Conservation (phyloP, 2,797 vertebrate genomes). For the Allobates femoralis region DNA sequence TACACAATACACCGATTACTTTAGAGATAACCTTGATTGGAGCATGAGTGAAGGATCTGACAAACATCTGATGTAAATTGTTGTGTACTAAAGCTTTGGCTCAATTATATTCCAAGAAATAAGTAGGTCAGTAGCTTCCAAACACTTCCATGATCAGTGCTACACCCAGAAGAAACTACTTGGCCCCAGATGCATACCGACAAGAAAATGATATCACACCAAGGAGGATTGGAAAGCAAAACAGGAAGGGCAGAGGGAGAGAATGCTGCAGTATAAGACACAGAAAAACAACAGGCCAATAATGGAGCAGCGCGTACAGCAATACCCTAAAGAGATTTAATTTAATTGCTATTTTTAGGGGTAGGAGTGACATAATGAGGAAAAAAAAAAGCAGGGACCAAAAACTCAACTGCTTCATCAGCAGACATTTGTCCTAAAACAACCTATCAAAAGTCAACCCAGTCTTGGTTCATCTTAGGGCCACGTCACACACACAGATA, state of each 20-base stretch:
- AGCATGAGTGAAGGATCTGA: neutral
- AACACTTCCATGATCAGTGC: neutral
- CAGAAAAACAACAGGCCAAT: neutral
- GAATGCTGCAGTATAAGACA: neutral
- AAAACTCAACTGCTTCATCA: no score
- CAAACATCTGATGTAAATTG: neutral
- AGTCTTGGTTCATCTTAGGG: no score
- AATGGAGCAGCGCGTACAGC: neutral
- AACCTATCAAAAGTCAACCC: no score
- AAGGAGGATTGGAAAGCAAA: neutral
- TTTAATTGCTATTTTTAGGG: neutral
- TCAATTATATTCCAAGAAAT: neutral
- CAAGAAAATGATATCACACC: conserved; percentile 16
- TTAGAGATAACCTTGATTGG: neutral
- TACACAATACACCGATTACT: neutral
- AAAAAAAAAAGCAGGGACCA: neutral
- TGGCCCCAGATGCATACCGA: neutral
- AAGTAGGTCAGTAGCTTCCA: conserved; percentile 3
- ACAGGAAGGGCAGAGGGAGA: conserved; percentile 5
- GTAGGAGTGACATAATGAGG: neutral
- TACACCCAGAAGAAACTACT: neutral
- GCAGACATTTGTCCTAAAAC: no score
- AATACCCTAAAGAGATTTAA: neutral
- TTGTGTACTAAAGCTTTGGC: neutral
- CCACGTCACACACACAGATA: no score